Evolutionary conservation across 2,113 vertebrate genomes (phyloP).

Genomic region (Microcebus murinus): DNA sequence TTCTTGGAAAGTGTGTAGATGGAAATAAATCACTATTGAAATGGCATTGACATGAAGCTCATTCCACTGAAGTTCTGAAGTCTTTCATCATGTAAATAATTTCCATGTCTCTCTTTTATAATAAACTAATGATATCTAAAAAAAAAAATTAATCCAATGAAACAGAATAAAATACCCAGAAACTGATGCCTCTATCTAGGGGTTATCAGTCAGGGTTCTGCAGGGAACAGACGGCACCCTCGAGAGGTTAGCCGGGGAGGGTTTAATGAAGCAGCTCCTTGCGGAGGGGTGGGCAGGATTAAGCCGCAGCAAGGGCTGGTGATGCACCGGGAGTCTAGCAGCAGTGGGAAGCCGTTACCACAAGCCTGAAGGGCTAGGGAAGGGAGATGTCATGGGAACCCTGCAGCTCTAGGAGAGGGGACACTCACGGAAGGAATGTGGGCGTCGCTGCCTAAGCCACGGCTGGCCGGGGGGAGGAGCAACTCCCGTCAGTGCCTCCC

Average conservation of each 20-base stretch:
- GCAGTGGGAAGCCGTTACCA: not conserved
- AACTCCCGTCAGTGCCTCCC: not conserved
- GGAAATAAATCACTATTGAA: too few species aligned
- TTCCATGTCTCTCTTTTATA: too few species aligned
- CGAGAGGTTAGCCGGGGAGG: not conserved
- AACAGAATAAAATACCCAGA: not conserved
- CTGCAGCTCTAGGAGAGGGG: not conserved
- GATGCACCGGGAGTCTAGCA: not conserved
- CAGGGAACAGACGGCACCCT: not conserved
- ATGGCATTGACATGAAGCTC: too few species aligned
- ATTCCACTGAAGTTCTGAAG: too few species aligned
- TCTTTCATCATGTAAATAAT: too few species aligned
- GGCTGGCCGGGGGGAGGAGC: not conserved
- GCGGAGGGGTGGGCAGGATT: not conserved
- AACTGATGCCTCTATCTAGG: not conserved
- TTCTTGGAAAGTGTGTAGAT: too few species aligned
- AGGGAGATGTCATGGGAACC: not conserved
- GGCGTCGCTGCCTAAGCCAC: not conserved
- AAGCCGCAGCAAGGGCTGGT: rapidly evolving
- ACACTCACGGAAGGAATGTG: not conserved
- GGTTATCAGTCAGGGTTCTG: not conserved
- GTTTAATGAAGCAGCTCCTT: not conserved
- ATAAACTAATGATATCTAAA: too few species aligned
- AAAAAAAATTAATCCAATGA: not conserved
- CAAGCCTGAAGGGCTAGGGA: not conserved